Conservation (phyloP, 2,113 vertebrate genomes). For the Brachyistius frenatus region DNA sequence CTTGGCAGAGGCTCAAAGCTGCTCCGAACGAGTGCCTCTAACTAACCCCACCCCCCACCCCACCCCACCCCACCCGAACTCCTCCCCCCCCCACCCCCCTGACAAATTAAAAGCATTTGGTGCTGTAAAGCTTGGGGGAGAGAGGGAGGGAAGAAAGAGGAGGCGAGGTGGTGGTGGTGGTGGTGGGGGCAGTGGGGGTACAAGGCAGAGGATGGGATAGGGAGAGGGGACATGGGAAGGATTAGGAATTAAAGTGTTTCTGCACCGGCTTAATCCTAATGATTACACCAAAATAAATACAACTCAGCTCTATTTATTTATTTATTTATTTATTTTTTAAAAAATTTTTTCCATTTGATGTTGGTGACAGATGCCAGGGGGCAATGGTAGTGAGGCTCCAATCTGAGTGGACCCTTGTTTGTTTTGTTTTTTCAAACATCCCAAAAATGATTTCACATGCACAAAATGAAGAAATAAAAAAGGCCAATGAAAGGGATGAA, state of each 20-base stretch:
- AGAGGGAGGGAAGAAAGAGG: conserved; percentile 54
- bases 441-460: conserved; percentile 31
- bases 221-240: conserved; percentile 77
- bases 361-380: conserved; percentile 54
- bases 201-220: conserved; percentile 75
- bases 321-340: conserved; percentile 31
- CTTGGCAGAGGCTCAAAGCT: conserved; percentile 92
- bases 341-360: conserved; percentile 50
- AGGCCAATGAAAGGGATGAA: conserved; percentile 17
- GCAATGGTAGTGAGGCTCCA: conserved; percentile 37
- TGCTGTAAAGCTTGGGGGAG: conserved; percentile 82
- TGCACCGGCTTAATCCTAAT: conserved; percentile 89
- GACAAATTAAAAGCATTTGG: conserved; percentile 90
- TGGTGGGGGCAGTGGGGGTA: conserved; percentile 48
- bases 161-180: background rate
- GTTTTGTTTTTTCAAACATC: conserved; percentile 9
- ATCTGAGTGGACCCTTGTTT: conserved; percentile 19
- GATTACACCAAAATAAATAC: conserved; percentile 93
- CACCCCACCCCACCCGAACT: conserved; percentile 67
- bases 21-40: conserved; percentile 88
- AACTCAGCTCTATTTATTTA: conserved; percentile 81
- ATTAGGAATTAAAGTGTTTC: conserved; percentile 92
- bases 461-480: conserved; percentile 35
- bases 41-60: conserved; percentile 74
- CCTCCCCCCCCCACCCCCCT: conserved; percentile 74